Evolutionary conservation across 2,888 invertebrate genomes (phyloP), one percentile per base, ranked within the genome.

Genomic region (Idaea straminata): DNA sequence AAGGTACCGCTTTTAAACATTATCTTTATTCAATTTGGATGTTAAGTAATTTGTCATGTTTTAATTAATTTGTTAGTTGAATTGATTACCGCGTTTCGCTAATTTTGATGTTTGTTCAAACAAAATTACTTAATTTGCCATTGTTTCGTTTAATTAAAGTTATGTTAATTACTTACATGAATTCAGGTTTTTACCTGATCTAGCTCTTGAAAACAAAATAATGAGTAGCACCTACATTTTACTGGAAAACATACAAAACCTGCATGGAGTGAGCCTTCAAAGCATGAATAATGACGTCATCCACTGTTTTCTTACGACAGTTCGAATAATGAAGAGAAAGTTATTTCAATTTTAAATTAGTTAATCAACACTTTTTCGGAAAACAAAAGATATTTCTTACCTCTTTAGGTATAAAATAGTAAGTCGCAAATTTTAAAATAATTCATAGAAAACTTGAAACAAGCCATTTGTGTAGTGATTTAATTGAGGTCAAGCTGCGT

Each of bases 51-150:
- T 87, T 83, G 82, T 80, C 80, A 74, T 77, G 74, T 67, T 77
- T 74, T 83, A 84, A 87, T 87, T 86, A 84, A 84, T 85, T 83
- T 84, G 78, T 82, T 81, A 83, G 79, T 83, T 84, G 76, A 47
- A 47, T 47, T 47, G 47, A 47, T 47, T 47, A 10, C 47, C 47
- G 47, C 47, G 47, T 47, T 47, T 47, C 10, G 75, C 76, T 81
- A 76, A 84, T 82, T 85, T 80, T 47, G 47, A 47, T 47, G 47
- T 47, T 47, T 47, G 47, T 47, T 13, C 7, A 47, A 47, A 47
- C 47, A 7, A 13, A 47, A 47, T 10, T 4, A 13, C 47, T 47
- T 47, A 7, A 47, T 47, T 47, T 47, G 10, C 47, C 5, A 47
- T 47, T 47, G 47, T 7, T 13, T 7, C 7, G 47, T 47, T 47